These are phyloP conservation scores for Megaceryle maxima DNA, from an alignment of 2,113 vertebrate genomes.

Conservation along the genomic window DNA sequence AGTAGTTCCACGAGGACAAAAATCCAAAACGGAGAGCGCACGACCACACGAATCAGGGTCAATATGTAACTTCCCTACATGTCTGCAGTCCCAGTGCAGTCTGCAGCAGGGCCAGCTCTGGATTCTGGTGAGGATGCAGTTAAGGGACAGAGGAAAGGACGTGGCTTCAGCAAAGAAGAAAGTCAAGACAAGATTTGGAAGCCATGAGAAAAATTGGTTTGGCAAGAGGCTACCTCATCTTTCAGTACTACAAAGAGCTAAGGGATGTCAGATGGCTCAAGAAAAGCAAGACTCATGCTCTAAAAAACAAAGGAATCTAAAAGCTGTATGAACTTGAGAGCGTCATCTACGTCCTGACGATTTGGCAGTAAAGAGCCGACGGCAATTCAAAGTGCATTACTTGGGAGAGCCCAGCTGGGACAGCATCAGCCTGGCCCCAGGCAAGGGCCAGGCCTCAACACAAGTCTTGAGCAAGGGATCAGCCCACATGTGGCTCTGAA, in stretches of 20 bases:
- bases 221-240: constrained; percentile 5
- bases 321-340: constrained; percentile 2
- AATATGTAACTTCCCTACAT: neutral
- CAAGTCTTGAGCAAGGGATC: neutral
- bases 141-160: neutral
- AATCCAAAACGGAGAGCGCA: neutral
- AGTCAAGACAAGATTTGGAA: neutral
- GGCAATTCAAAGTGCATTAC: constrained; percentile 51
- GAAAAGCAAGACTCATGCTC: neutral
- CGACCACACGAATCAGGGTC: neutral
- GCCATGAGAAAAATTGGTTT: neutral
- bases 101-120: neutral
- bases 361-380: neutral
- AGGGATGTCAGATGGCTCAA: neutral
- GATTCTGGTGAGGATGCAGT: neutral
- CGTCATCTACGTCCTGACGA: neutral
- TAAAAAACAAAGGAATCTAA: neutral
- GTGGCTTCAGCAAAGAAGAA: neutral
- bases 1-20: neutral
- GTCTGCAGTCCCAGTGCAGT: neutral
- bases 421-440: neutral
- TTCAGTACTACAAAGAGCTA: neutral
- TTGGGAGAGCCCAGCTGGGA: neutral
- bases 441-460: neutral
- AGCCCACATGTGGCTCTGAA: neutral